A percentile compares a stretch with the other conserved stretches of the same genome.
Evolutionary conservation across 2,888 invertebrate species (phyloP).

Genomic region (Ecliptopera silaceata): DNA sequence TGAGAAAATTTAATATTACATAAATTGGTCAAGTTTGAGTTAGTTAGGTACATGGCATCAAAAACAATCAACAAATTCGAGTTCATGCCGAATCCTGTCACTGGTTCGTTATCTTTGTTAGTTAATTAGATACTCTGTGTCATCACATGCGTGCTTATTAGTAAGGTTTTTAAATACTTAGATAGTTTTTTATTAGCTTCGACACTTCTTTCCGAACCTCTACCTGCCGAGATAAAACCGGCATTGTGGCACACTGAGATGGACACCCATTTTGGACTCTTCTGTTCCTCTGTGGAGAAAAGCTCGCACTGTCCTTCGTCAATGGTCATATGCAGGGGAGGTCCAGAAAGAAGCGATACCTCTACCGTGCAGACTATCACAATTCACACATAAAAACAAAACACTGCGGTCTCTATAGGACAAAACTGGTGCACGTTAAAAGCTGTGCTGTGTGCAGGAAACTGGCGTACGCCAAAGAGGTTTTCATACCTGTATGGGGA

Average conservation of each 20-base stretch:
- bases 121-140: slow-evolving; percentile 25
- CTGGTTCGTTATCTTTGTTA: slow-evolving; percentile 31
- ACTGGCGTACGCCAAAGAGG: slow-evolving; percentile 68
- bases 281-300: background rate
- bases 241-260: background rate
- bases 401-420: slow-evolving; percentile 50
- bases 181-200: background rate
- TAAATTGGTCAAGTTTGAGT: slow-evolving; percentile 17
- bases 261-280: background rate
- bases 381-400: slow-evolving; percentile 53
- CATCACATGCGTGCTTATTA: slow-evolving; percentile 38
- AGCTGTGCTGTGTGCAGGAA: slow-evolving; percentile 73
- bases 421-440: slow-evolving; percentile 71
- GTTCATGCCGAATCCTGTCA: slow-evolving; percentile 33
- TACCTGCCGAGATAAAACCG: background rate
- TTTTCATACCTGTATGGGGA: slow-evolving; percentile 81
- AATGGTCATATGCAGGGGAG: slow-evolving; percentile 1
- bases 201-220: slow-evolving; percentile 16
- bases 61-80: slow-evolving; percentile 21
- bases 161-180: slow-evolving; percentile 26
- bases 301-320: background rate
- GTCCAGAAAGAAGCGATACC: slow-evolving; percentile 19
- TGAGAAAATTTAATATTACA: slow-evolving; percentile 18
- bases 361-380: slow-evolving; percentile 64
- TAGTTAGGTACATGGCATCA: slow-evolving; percentile 20